Conservation (phyloP, 1,140 invertebrate species). For the Conus betulinus region DNA sequence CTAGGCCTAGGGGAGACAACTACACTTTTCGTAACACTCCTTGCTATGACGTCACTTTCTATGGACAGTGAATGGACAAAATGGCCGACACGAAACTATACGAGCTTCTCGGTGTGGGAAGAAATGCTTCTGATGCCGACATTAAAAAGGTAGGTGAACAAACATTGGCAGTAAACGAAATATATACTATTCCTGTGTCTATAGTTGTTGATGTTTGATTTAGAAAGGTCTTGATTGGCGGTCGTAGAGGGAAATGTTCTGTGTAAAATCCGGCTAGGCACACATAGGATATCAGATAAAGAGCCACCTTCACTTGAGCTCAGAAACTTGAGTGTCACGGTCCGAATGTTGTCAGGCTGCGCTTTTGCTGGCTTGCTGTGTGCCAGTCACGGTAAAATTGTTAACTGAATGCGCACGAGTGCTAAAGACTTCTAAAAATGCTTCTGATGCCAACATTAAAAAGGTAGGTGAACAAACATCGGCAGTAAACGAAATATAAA, state of each 20-base stretch:
- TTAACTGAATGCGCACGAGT: too few species aligned
- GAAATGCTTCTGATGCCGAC: slow-evolving; percentile 86
- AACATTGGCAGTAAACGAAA: background rate
- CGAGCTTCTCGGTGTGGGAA: slow-evolving; percentile 86
- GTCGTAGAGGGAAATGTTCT: too few species aligned
- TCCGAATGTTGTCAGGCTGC: too few species aligned
- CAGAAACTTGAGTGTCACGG: too few species aligned
- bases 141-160: slow-evolving; percentile 86
- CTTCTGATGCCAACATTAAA: slow-evolving; percentile 89
- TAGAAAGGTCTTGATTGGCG: background rate
- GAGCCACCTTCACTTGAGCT: too few species aligned
- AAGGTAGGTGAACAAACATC: slow-evolving; percentile 80
- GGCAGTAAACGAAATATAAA: background rate
- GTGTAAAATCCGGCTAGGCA: too few species aligned
- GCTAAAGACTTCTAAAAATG: slow-evolving; percentile 78
- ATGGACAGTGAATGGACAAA: slow-evolving; percentile 40
- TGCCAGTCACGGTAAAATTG: too few species aligned
- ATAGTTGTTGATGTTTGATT: slow-evolving; percentile 11
- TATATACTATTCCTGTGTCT: background rate
- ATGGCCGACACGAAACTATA: slow-evolving; percentile 88
- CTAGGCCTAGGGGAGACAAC: background rate
- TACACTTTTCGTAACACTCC: background rate
- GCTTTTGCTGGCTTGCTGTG: too few species aligned
- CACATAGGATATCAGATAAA: too few species aligned
- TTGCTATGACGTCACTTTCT: slow-evolving; percentile 25